phyloP scores from a whole-genome alignment of 2,888 invertebrate genomes.

The Hecatera dysodea region DNA sequence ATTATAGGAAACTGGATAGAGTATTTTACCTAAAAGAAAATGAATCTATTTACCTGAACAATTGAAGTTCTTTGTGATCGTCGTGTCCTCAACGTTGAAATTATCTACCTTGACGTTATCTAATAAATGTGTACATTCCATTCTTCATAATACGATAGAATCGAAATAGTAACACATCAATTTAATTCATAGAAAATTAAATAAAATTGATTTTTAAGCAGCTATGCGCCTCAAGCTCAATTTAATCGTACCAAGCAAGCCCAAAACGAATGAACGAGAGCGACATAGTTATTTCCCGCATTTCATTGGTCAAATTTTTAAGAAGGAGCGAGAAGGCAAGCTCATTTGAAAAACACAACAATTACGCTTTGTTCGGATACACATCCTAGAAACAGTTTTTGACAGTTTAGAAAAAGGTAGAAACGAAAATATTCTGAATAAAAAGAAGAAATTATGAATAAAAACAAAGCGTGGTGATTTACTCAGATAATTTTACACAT shows the following conservation, averaged over 20 bases:
- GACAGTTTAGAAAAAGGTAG: background rate
- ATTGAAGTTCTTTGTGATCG: constrained; percentile 92
- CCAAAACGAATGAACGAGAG: constrained; percentile 74
- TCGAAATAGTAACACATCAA: constrained; percentile 70
- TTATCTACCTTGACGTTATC: constrained; percentile 92
- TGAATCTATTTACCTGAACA: constrained; percentile 91
- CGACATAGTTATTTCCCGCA: constrained; percentile 69
- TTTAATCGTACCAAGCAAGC: constrained; percentile 61
- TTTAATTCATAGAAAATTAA: constrained; percentile 78
- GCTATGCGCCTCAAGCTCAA: constrained; percentile 62
- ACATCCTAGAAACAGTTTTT: constrained; percentile 5
- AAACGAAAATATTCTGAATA: background rate
- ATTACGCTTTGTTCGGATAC: constrained; percentile 72
- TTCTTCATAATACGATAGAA: constrained; percentile 85
- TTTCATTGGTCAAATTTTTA: constrained; percentile 66
- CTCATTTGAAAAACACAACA: constrained; percentile 73
- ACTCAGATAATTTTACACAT: background rate
- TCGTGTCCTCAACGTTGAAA: constrained; percentile 86
- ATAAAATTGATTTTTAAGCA: constrained; percentile 70
- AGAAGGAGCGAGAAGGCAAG: constrained; percentile 73
- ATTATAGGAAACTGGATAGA: constrained; percentile 51
- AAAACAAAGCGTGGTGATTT: background rate
- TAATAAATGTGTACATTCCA: constrained; percentile 93
- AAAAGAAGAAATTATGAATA: background rate
- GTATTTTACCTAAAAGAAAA: constrained; percentile 66